Evolutionary conservation across 2,113 vertebrate genomes (phyloP), one percentile per base, ranked within the genome.

Genomic region (Lutjanus erythropterus): DNA sequence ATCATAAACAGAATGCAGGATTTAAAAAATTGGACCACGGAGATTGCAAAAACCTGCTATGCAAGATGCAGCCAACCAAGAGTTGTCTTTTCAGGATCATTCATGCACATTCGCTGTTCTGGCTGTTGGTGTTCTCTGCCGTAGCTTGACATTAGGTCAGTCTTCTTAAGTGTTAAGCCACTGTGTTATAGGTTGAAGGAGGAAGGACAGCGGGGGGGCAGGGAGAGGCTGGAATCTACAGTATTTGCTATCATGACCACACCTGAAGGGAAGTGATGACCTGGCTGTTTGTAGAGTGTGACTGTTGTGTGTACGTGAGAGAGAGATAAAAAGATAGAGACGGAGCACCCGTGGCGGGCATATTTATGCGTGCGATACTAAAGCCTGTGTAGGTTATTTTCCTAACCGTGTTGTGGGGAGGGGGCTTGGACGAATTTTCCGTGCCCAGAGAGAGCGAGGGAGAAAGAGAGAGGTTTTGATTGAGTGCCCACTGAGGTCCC

Each of bases 401-500:
- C 66, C 66, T 52, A 84, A 75, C 46, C 19, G 21, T 77, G 77
- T 59, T 69, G 52, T 42, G 21, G 73, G 71, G 47, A 64, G 56
- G 61, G 9, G 46, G 21, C 60, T 74, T 62, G 59, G 84, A 72
- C 44, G 29, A 87, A 83, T 86, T 75, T n/a, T 86, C 78, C 37
- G 37, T 62, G 52, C 73, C 78, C 59, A 37, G 79, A 77, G 39
- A 76, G 73, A 81, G 78, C 64, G 78, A 90, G 84, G 73, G 71
- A 73, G 86, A 84, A 83, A 83, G 77, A 61, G 58, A 71, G 62
- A 59, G 85, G 78, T 91, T 93, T 90, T 94, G 93, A 93, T 91
- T 92, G 90, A 94, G 91, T 91, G 90, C 92, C 89, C 64, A 33
- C 83, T 41, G 62, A 91, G 91, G 86, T 93, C 91, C 93, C 90